Base-by-base conservation (phyloP, 2,888 invertebrate species). In the Bunonema sp. region DNA sequence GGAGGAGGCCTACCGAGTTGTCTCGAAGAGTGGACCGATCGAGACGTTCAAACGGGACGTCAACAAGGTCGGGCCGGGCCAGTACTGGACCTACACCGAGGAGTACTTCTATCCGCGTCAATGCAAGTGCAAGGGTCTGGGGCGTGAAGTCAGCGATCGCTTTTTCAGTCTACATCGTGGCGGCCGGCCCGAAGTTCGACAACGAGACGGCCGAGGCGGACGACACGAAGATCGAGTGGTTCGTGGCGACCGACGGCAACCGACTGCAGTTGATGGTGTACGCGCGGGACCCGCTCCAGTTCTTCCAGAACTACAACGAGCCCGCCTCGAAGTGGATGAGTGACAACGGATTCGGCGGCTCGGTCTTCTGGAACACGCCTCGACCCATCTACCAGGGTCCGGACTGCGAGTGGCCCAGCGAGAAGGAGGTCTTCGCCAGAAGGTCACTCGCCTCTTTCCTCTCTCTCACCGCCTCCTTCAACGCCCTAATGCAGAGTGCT, bases 11-110 rank as follows among this genome's bases (percentile, higher is more conserved):
- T 68, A 66, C 44, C 44, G 62, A 44, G 57, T 57, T 7, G 54
- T 57, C 20, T 57, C 64, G n/a, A 68, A 68, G 47, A 57, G 51
- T 39, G 68, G 68, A 2, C 68, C 63, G 21, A 60, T 68, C 40
- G 68, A 68, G 45, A 68, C 67, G 19, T 68, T 64, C 52, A 67
- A 68, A 44, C 45, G 66, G 22, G 68, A 68, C 46, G 49, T 68
- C 52, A 60, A 59, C 49, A 64, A 62, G 37, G 54, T 64, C 38
- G 67, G 64, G 28, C 52, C 64, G 20, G 68, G 68, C 34, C 58
- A 62, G 44, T 68, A 60, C 46, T 68, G 67, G 68, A 68, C 69
- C 62, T 68, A 68, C 51, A 68, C 68, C 19, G 66, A 68, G 47
- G 68, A 68, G 42, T 68, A 68, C 45, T 68, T 68, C 52, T 68